Evolutionary conservation across 2,113 vertebrate species (phyloP), one percentile per base, ranked within the genome.

Genomic region (Sinocyclocheilus anophthalmus): DNA sequence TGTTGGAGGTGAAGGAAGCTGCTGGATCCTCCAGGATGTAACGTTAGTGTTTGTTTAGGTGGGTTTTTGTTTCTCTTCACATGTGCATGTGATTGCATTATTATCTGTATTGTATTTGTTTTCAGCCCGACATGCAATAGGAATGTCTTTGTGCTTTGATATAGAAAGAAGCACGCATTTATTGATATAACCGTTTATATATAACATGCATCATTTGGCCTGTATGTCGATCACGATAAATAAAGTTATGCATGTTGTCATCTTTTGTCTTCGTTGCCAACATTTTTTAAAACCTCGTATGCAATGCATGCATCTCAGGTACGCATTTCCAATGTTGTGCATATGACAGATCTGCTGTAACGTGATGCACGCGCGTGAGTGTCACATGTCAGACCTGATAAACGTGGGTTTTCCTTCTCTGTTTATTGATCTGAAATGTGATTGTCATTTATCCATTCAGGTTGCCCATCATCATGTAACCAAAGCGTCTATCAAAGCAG

Each of bases 41-140:
- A 10, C 9, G 42, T 45, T 59, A 78, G 59, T 63, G 78, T 81
- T 65, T 70, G 45, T 70, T 70, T n/a, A 83, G 81, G 81, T 83
- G 81, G 65, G 81, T 83, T 70, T 14, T 70, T 82, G 80, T 82
- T 10, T 30, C 24, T 82, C 24, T 7, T 22, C 45, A 69, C 45
- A 14, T n/a, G 63, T 33, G n/a, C n/a, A 4, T 26, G 33, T 10
- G 3, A 5, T 20, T 69, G 63, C 24, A 0, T 63, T 81, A 8
- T 63, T 3, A 37, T 57, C 2, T 22, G 1, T 12, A 20, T 48
- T 48, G 14, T 30, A 20, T 33, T 33, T 20, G 6, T 20, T 55
- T 77, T 50, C 5, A 48, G 14, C 48, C 48, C 48, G 12, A 50
- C 48, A 42, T 20, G 6, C 11, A 20, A 22, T 13, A 37, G 7